phyloP scores from a whole-genome alignment of 2,888 invertebrate genomes.

The Norana najaformis region DNA sequence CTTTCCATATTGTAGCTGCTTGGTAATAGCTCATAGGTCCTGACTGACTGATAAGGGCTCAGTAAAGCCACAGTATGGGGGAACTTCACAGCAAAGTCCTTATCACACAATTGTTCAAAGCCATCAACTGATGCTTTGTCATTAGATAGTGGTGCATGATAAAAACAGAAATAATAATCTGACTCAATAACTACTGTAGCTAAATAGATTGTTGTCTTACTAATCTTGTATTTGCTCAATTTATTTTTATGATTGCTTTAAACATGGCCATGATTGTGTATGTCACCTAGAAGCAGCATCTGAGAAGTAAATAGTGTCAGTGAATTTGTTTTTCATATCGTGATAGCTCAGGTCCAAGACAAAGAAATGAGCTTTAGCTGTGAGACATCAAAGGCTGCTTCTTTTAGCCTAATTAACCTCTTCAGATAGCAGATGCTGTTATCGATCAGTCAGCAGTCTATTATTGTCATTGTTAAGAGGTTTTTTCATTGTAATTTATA shows the following conservation, averaged over 20 bases:
- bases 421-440: background rate
- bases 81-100: no score
- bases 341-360: background rate
- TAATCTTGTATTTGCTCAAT: background rate
- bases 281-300: no score
- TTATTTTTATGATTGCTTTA: conserved; percentile 1
- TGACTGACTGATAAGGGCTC: no score
- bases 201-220: background rate
- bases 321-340: background rate
- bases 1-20: no score
- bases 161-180: no score
- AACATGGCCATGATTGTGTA: background rate
- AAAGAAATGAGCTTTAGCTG: background rate
- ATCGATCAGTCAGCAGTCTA: background rate
- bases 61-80: no score
- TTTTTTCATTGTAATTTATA: background rate
- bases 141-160: no score
- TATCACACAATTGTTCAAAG: no score
- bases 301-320: no score
- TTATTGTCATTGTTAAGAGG: background rate
- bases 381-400: background rate
- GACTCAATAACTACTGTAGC: background rate
- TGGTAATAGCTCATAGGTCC: no score
- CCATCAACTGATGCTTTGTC: no score
- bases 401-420: conserved; percentile 10